A percentile compares a stretch with the other conserved stretches of the same genome.
Conservation (phyloP, 2,113 vertebrate genomes). For the Todiramphus chloris region DNA sequence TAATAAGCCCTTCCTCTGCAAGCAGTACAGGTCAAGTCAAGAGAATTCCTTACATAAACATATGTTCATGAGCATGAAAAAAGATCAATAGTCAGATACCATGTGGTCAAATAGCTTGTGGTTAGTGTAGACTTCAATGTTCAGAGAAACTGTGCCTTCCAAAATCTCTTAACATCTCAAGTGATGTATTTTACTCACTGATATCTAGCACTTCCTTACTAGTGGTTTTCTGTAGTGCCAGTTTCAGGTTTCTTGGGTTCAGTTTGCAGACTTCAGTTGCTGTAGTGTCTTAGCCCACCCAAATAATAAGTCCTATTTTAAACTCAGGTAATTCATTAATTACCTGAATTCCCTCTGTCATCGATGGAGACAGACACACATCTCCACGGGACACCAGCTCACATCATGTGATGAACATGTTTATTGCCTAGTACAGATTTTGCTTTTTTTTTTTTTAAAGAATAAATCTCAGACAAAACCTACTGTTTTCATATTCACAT, state of each 20-base stretch:
- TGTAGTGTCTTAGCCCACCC: not conserved
- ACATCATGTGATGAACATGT: fast-evolving
- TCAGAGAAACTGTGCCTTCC: not conserved
- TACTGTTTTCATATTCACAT: not conserved
- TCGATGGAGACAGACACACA: not conserved
- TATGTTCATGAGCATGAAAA: not conserved
- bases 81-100: not conserved
- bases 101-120: not conserved
- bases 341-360: fast-evolving
- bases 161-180: not conserved
- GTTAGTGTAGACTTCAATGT: not conserved
- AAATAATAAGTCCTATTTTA: not conserved
- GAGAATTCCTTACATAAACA: not conserved
- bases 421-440: not conserved
- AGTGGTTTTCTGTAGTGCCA: not conserved
- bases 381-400: not conserved
- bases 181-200: not conserved
- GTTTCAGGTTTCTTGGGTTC: not conserved
- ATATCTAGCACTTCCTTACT: not conserved
- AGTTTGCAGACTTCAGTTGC: not conserved
- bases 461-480: not conserved
- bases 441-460: not conserved
- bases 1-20: not conserved
- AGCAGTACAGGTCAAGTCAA: not conserved
- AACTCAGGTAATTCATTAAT: not conserved